These are phyloP conservation scores for Calonectris borealis DNA, from an alignment of 2,113 vertebrate genomes.

Conservation along the genomic window DNA sequence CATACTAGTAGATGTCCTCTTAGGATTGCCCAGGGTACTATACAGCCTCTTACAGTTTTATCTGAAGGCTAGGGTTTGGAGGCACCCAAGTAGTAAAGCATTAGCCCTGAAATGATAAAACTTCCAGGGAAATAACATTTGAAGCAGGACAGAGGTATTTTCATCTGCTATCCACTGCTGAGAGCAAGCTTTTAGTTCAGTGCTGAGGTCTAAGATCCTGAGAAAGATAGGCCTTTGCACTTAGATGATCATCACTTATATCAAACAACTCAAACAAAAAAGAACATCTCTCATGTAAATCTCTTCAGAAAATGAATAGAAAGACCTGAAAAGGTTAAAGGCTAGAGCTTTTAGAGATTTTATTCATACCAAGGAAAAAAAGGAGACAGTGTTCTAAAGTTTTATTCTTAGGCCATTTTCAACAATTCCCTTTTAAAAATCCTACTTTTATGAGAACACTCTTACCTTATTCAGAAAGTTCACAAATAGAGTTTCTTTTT, in stretches of 20 bases:
- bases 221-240: slow-evolving; percentile 49
- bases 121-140: slow-evolving; percentile 19
- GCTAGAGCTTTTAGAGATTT: slow-evolving; percentile 40
- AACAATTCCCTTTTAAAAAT: slow-evolving; percentile 41
- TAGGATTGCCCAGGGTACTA: background rate
- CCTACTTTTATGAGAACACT: background rate
- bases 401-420: slow-evolving; percentile 60
- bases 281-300: slow-evolving; percentile 60
- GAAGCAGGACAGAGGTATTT: slow-evolving; percentile 30
- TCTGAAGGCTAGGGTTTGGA: background rate
- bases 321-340: slow-evolving; percentile 58
- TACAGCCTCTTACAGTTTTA: background rate
- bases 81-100: background rate
- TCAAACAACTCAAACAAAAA: slow-evolving; percentile 42
- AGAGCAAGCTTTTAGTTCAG: slow-evolving; percentile 34
- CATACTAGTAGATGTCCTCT: background rate
- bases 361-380: slow-evolving; percentile 22
- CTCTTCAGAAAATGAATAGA: slow-evolving; percentile 44
- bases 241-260: slow-evolving; percentile 42
- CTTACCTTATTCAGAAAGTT: slow-evolving; percentile 39
- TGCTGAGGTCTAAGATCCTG: slow-evolving; percentile 1
- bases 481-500: slow-evolving; percentile 37
- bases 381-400: slow-evolving; percentile 41
- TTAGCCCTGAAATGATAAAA: slow-evolving; percentile 7
- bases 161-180: slow-evolving; percentile 15